A percentile compares a stretch with the other conserved stretches of the same genome.
Evolutionary conservation across 2,113 vertebrate species (phyloP).

Genomic region (Cochlearius cochlearius): DNA sequence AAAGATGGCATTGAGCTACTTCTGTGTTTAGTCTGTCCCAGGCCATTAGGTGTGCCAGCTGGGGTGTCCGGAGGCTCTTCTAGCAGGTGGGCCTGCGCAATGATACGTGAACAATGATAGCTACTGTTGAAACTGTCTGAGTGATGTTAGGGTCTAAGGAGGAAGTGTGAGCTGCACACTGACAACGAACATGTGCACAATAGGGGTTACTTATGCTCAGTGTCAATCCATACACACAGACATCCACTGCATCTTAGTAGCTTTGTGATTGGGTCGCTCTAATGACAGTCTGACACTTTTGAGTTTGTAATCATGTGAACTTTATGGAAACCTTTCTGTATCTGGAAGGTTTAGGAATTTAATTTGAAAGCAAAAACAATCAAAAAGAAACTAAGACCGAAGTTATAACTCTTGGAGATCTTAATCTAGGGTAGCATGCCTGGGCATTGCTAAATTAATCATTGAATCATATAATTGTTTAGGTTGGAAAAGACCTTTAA

Average conservation of each 20-base stretch:
- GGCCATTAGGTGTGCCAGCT: not conserved
- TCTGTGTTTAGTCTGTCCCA: not conserved
- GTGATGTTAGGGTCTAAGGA: not conserved
- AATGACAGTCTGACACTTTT: not conserved
- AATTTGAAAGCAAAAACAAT: not conserved
- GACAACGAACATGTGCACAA: too few species aligned
- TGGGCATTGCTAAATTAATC: not conserved
- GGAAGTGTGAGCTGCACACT: too few species aligned
- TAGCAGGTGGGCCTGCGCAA: not conserved
- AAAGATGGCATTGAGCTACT: not conserved
- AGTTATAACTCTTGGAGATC: not conserved
- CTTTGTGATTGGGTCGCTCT: not conserved
- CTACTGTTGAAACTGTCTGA: not conserved
- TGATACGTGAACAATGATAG: fast-evolving
- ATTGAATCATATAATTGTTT: too few species aligned
- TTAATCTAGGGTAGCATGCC: not conserved
- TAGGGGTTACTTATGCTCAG: too few species aligned
- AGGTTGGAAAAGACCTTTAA: too few species aligned
- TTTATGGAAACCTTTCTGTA: not conserved
- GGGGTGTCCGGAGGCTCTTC: fast-evolving
- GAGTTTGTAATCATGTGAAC: not conserved
- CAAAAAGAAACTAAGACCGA: not conserved
- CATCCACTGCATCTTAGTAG: not conserved
- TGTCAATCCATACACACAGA: fast-evolving
- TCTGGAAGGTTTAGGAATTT: not conserved